Base-by-base conservation (phyloP, 2,888 invertebrate species). In the Brenthis ino region DNA sequence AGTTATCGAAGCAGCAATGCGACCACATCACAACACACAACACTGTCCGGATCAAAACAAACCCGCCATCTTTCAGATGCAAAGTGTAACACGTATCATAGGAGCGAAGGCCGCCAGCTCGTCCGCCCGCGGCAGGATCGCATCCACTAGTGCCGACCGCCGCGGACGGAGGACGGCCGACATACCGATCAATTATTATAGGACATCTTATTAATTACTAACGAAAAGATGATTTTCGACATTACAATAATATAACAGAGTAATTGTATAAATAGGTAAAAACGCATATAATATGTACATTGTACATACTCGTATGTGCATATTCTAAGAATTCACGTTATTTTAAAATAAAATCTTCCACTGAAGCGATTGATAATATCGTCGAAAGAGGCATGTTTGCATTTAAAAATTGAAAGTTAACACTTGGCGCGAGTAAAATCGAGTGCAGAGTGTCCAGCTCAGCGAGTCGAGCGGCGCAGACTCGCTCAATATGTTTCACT, bases 101-200 rank as follows among this genome's bases (percentile, higher is more conserved):
- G 51, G 56, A 61, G 33, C 57, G 67, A 65, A 72, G 67, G 60
- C 54, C 69, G 50, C 69, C 50, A 20, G 51, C 60, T n/a, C 50
- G 51, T 33, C 61, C 61, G 61, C 61, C 48, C 37, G 11, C 53
- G 53, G 13, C 16, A 16, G 51, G 16, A 13, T 12, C 51, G 8
- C 47, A 13, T 12, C 5, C 24, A 48, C 58, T 60, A 48, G 58
- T 60, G 48, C 48, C 24, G 37, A 48, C 48, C 48, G 48, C 28
- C 37, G 58, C 58, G 28, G 47, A 47, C 58, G 47, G 47, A 47
- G 47, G 47, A 20, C 47, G 20, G 24, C 47, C 5, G 11, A 48
- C 47, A 20, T 47, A 6, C 14, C n/a, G 47, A 60, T 14, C 24
- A 50, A 11, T 43, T 43, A 43, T 43, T 43, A 43, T 43, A 43